phyloP scores from a whole-genome alignment of 2,113 vertebrate genomes.

The Paradoxurus hermaphroditus region DNA sequence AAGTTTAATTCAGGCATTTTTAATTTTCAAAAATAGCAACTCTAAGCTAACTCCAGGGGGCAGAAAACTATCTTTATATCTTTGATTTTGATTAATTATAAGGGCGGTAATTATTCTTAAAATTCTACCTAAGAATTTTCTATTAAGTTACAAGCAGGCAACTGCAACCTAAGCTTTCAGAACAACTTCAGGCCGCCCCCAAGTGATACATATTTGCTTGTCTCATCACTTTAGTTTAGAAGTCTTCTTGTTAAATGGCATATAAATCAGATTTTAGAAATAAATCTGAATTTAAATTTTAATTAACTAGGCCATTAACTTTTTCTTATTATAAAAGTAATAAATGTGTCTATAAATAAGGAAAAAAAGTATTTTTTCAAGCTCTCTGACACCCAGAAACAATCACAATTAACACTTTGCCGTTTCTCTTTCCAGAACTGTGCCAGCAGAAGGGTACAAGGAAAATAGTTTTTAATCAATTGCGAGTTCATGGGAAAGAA shows the following conservation, averaged over 20 bases:
- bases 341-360: neutral
- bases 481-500: neutral
- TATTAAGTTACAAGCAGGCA: neutral
- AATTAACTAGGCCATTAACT: neutral
- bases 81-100: conserved; percentile 20
- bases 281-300: neutral
- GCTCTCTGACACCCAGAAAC: neutral
- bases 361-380: neutral
- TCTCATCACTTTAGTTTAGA: neutral
- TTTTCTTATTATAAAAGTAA: neutral
- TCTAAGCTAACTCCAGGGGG: neutral
- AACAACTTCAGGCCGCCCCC: neutral
- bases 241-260: neutral
- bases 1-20: neutral
- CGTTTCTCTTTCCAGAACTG: neutral
- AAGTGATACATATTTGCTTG: neutral
- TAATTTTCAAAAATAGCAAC: conserved; percentile 41
- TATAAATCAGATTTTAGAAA: neutral
- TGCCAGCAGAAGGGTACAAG: neutral
- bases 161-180: neutral
- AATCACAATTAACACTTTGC: neutral
- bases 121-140: neutral
- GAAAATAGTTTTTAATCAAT: neutral
- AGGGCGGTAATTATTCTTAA: conserved; percentile 2
- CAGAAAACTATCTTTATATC: conserved; percentile 25